phyloP scores from a whole-genome alignment of 2,113 vertebrate genomes.

The Puffinus mauretanicus region DNA sequence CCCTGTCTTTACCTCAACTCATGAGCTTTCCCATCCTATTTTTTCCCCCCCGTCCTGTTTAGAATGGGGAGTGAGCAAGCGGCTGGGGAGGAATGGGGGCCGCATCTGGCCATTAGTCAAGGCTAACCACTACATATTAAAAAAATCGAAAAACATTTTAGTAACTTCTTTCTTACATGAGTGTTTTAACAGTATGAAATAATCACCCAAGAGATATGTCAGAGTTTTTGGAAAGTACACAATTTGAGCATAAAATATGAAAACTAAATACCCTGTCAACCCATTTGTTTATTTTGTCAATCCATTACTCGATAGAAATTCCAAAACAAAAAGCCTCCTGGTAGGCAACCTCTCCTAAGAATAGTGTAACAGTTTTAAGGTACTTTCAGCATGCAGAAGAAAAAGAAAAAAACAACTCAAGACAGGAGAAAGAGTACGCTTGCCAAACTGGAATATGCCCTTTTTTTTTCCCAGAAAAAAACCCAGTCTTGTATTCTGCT shows the following conservation, averaged over 20 bases:
- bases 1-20: background rate
- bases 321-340: background rate
- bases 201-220: background rate
- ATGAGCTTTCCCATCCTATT: background rate
- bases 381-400: background rate
- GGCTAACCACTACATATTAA: background rate
- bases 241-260: background rate
- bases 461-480: background rate
- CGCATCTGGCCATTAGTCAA: background rate
- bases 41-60: background rate
- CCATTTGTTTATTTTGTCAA: background rate
- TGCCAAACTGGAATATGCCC: background rate
- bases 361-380: background rate
- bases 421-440: background rate
- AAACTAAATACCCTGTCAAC: background rate
- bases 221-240: background rate
- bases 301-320: background rate
- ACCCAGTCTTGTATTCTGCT: background rate
- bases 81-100: rapidly evolving
- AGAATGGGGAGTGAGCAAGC: background rate
- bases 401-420: background rate
- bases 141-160: background rate
- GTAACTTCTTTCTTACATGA: background rate
- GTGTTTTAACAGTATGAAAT: background rate
- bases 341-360: background rate